Base-by-base conservation (phyloP, 2,888 invertebrate genomes). In the Cerastis leucographa region DNA sequence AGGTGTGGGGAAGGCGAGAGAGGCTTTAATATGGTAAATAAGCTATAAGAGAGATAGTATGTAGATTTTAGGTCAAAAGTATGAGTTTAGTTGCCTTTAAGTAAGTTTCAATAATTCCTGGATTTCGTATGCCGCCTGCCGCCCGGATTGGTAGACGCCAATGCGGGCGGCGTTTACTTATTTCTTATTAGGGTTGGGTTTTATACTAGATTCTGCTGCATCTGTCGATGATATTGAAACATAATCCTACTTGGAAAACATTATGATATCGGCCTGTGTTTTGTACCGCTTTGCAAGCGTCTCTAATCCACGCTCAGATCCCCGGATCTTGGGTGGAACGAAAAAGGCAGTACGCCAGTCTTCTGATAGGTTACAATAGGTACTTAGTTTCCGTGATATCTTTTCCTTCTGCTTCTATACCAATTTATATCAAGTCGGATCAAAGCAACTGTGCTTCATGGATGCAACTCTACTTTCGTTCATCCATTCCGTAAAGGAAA, bases 1-100 rank as follows among this genome's bases (percentile, higher is more conserved):
- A 72, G 42, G 65, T 81, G 25, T 54, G 25, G 6, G 9, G 35
- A 69, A 67, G 71, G 46, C 19, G 9, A 12, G 25, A 56, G 35
- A 25, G 42, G 22, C 3, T 22, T 59, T 42, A 49, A 25, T 62
- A 75, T 66, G 25, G 25, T 42, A 68, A 74, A 29, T 59, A 17
- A 61, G 19, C 5, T 17, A 5, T 17, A 17, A 12, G 11, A 64
- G 19, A 42, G 14, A 25, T 51, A 8, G 14, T 69, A 46, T 71
- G 14, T 54, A 19, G 22, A 35, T 42, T 69, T 80, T 49, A 6
- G 46, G 49, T 59, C 44, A 35, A 46, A 54, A 3, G 0, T 40
- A 59, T 29, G 5, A 40, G 25, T 46, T 40, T 17, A 44, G 0
- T 40, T 49, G 44, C 17, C 25, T 22, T 8, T 40, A n/a, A 49